A percentile compares a stretch with the other conserved stretches of the same genome.
Evolutionary conservation across 2,113 vertebrate genomes (phyloP).

Genomic region (Cephalopholis sonnerati): DNA sequence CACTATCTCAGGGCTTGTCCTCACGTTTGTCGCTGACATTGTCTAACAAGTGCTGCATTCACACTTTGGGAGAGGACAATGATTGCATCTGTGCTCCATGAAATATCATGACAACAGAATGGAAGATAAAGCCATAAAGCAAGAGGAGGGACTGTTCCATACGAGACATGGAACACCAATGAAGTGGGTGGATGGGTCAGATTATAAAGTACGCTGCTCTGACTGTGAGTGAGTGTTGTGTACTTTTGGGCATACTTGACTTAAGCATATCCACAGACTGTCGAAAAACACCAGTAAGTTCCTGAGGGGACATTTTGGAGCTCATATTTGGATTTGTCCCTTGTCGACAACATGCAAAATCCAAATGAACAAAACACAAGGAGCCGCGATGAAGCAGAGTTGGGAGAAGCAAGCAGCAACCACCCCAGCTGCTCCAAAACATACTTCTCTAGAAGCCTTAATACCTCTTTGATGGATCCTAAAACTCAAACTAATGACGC

Average conservation of each 20-base stretch:
- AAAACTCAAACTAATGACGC: not conserved
- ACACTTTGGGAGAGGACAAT: slow-evolving; percentile 24
- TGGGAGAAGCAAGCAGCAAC: not conserved
- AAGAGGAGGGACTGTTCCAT: not conserved
- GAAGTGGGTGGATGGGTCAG: not conserved
- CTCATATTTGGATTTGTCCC: not conserved
- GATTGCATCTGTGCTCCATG: not conserved
- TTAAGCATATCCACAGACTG: not conserved
- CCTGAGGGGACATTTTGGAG: slow-evolving; percentile 1
- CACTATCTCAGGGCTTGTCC: slow-evolving; percentile 79
- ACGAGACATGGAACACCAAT: not conserved
- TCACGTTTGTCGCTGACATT: slow-evolving; percentile 47
- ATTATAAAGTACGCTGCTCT: slow-evolving; percentile 5
- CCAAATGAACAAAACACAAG: not conserved
- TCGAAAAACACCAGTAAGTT: not conserved
- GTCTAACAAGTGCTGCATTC: slow-evolving; percentile 49
- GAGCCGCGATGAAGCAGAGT: not conserved
- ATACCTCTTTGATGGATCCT: slow-evolving; percentile 27
- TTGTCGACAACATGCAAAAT: slow-evolving; percentile 14
- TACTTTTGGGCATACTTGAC: not conserved
- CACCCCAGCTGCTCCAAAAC: slow-evolving; percentile 4
- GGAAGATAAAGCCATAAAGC: slow-evolving; percentile 73
- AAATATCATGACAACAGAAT: slow-evolving; percentile 29
- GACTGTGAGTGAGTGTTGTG: not conserved
- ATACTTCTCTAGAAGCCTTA: slow-evolving; percentile 35